These are phyloP conservation scores for Esperia sulphurella DNA, from an alignment of 2,888 invertebrate species.

Conservation along the genomic window DNA sequence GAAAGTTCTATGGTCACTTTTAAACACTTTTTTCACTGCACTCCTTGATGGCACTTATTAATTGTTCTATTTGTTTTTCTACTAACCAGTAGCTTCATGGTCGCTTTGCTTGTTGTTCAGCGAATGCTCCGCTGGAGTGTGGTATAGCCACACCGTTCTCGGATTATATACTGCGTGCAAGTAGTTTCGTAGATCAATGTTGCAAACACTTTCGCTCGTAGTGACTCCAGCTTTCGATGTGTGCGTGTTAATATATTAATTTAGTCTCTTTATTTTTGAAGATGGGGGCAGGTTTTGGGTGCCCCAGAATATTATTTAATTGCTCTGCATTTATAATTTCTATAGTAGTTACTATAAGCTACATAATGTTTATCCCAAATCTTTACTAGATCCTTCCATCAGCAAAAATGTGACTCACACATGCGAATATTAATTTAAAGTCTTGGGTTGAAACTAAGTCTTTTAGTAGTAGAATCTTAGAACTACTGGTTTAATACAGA, in stretches of 20 bases:
- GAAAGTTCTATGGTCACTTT: conserved; percentile 11
- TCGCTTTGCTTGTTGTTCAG: conserved; percentile 71
- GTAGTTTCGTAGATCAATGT: conserved; percentile 58
- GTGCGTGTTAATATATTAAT: conserved; percentile 31
- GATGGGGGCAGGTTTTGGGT: conserved; percentile 11
- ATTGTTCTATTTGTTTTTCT: conserved; percentile 21
- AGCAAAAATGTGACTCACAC: too few species aligned
- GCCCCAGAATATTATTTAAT: conserved; percentile 8
- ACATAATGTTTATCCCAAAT: too few species aligned
- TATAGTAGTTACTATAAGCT: too few species aligned
- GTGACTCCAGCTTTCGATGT: conserved; percentile 31
- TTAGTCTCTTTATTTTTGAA: conserved; percentile 16
- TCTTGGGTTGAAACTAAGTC: too few species aligned
- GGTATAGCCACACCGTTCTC: conserved; percentile 29
- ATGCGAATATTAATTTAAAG: too few species aligned
- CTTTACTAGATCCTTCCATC: too few species aligned
- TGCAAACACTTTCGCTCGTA: conserved; percentile 69
- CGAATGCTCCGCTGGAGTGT: conserved; percentile 73
- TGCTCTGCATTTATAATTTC: conserved; percentile 6
- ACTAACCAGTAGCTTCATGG: conserved; percentile 75
- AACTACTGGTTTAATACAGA: too few species aligned
- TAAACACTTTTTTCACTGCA: conserved; percentile 27
- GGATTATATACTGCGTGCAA: conserved; percentile 65
- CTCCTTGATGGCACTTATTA: conserved; percentile 13
- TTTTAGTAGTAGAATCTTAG: too few species aligned